Evolutionary conservation across 2,797 vertebrate species (phyloP).

Genomic region (Avahi laniger): DNA sequence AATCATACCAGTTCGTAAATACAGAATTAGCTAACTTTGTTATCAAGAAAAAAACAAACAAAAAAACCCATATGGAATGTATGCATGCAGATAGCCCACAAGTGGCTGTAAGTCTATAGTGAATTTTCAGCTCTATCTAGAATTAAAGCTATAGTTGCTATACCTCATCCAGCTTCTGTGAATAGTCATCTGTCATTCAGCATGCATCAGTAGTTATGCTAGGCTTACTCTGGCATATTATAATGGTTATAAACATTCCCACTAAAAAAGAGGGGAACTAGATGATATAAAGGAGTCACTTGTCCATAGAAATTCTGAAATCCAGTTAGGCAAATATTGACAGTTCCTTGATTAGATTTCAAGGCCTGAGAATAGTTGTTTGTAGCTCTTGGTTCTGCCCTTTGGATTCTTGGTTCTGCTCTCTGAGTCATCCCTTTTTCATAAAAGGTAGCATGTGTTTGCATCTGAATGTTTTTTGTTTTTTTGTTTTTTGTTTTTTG

Average conservation of each 20-base stretch:
- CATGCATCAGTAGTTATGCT: neutral
- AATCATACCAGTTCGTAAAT: neutral
- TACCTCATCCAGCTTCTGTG: neutral
- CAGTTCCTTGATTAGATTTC: too few relatives aligned
- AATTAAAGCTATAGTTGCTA: neutral
- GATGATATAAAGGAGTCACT: neutral
- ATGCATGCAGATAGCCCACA: neutral
- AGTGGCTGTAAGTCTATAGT: too few relatives aligned
- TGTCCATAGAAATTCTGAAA: neutral
- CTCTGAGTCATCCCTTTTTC: neutral
- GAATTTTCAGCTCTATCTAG: neutral
- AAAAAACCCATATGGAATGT: neutral
- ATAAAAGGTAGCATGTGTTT: neutral
- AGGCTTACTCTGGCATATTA: neutral
- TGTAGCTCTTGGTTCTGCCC: neutral
- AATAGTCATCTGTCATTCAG: neutral
- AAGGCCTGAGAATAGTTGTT: neutral
- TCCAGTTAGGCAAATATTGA: neutral
- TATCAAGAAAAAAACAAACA: neutral
- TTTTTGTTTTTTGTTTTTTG: too few relatives aligned
- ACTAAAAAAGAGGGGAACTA: neutral
- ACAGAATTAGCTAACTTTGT: neutral
- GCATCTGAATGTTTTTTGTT: neutral
- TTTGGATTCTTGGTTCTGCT: neutral
- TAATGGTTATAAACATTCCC: neutral